A percentile compares a stretch with the other conserved stretches of the same genome.
phyloP scores from a whole-genome alignment of 2,113 vertebrate genomes.

The Solenodon paradoxus region DNA sequence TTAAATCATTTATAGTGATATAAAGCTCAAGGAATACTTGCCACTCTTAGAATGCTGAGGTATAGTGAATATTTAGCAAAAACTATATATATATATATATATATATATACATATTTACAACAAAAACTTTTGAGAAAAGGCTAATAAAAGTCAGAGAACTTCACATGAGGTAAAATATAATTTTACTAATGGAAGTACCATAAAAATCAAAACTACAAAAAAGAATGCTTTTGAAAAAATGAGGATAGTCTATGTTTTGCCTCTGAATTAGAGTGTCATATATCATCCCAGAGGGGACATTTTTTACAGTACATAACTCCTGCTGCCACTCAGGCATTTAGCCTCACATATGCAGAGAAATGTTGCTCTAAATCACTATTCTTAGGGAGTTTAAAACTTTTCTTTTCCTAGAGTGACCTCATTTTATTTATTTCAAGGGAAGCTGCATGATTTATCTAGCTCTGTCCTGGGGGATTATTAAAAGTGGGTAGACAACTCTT shows the following conservation, averaged over 20 bases:
- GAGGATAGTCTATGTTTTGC: background rate
- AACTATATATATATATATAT: background rate
- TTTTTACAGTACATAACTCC: background rate
- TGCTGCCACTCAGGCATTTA: background rate
- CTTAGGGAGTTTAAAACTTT: background rate
- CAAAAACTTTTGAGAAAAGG: background rate
- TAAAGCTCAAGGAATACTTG: background rate
- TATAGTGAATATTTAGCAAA: background rate
- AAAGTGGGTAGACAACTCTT: background rate
- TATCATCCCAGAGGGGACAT: background rate
- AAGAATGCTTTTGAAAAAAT: background rate
- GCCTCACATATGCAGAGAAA: background rate
- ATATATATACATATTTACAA: background rate
- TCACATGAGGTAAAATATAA: background rate
- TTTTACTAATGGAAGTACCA: background rate
- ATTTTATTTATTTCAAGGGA: background rate
- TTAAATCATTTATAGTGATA: background rate
- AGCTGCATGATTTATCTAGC: background rate
- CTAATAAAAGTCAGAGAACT: conserved; percentile 27
- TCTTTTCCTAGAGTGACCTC: background rate
- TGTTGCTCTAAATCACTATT: background rate
- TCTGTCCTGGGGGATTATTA: background rate
- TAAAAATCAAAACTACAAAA: background rate
- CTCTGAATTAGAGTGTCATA: background rate
- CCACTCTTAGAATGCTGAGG: background rate